A percentile compares a stretch with the other conserved stretches of the same genome.
phyloP scores from a whole-genome alignment of 2,113 vertebrate genomes.

The Sylvilagus bachmani region DNA sequence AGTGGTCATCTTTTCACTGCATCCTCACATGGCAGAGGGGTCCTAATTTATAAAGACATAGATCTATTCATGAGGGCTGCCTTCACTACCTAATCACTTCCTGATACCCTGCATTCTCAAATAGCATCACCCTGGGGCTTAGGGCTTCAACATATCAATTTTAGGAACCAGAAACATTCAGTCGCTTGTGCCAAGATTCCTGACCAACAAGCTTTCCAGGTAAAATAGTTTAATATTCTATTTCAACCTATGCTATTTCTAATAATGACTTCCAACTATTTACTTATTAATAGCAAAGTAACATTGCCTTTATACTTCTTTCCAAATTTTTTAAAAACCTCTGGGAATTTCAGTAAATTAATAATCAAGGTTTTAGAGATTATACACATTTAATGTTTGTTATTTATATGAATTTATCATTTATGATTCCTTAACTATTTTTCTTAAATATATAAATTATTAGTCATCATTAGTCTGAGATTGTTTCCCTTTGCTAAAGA shows the following conservation, averaged over 20 bases:
- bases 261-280: not conserved
- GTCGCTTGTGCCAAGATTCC: not conserved
- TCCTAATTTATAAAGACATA: not conserved
- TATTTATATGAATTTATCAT: conserved; percentile 27
- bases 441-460: not conserved
- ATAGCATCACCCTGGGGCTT: too few species aligned
- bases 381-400: not conserved
- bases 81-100: not conserved
- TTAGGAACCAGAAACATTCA: not conserved
- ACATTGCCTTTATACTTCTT: not conserved
- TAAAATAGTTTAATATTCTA: not conserved
- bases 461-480: not conserved
- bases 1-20: not conserved
- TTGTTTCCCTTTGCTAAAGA: not conserved
- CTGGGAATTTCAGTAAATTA: not conserved
- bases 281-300: not conserved
- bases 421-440: not conserved
- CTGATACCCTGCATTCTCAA: not conserved
- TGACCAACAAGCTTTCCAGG: not conserved
- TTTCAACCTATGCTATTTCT: not conserved
- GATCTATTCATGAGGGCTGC: not conserved
- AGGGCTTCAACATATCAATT: not conserved
- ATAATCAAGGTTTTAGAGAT: not conserved
- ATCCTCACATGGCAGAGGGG: not conserved
- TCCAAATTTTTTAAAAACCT: not conserved